A percentile compares a stretch with the other conserved stretches of the same genome.
Conservation (phyloP, 1,140 invertebrate species). For the Rhopalosiphum padi region DNA sequence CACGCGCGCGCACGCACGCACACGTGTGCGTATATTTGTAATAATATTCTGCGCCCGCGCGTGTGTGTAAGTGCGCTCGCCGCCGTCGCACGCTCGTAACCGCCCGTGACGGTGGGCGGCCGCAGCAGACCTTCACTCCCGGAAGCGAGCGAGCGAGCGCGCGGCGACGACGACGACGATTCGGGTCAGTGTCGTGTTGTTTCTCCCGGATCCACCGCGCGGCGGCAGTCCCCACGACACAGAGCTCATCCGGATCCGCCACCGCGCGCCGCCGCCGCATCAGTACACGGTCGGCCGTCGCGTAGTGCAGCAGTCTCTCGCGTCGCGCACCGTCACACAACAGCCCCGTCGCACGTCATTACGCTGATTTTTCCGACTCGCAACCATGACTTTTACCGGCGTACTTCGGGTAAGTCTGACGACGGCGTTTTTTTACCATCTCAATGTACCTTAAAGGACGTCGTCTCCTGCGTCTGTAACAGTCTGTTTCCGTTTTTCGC, state of each 20-base stretch:
- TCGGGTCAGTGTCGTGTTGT: slow-evolving; percentile 58
- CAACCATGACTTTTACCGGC: slow-evolving; percentile 27
- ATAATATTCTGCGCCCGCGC: background rate
- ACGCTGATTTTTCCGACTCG: background rate
- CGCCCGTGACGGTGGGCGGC: background rate
- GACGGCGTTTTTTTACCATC: background rate
- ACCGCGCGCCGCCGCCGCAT: slow-evolving; percentile 13
- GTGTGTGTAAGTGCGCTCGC: background rate
- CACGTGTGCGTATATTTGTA: background rate
- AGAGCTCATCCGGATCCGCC: slow-evolving; percentile 52
- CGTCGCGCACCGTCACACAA: background rate
- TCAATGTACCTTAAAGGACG: background rate
- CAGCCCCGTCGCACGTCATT: background rate
- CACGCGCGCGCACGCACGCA: background rate
- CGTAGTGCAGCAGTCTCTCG: background rate
- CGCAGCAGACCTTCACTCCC: slow-evolving; percentile 48
- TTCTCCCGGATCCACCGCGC: slow-evolving; percentile 52
- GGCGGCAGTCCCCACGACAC: slow-evolving; percentile 35
- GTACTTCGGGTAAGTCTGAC: slow-evolving; percentile 27
- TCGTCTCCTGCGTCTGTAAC: background rate
- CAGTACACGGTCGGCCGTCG: slow-evolving; percentile 22
- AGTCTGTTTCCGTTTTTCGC: background rate
- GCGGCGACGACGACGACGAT: slow-evolving; percentile 48
- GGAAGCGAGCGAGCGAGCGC: slow-evolving; percentile 32
- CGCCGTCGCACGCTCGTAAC: background rate